phyloP scores from a whole-genome alignment of 2,797 vertebrate species.

The Mormyrops attenuatus region DNA sequence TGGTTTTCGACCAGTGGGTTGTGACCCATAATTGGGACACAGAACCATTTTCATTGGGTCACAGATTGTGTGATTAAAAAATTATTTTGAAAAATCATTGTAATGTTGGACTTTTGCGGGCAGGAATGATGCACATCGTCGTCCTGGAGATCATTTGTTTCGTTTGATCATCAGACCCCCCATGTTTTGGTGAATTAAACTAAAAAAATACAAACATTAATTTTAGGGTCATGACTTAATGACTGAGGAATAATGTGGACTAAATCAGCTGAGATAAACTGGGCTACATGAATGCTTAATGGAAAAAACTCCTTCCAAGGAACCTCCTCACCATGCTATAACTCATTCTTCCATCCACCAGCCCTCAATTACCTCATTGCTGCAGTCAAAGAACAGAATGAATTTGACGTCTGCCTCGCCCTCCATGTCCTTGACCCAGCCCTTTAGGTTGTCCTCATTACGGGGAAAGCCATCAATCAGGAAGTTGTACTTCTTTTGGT shows the following conservation, averaged over 20 bases:
- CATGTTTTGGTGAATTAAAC: background rate
- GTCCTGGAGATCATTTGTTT: background rate
- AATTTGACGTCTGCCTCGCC: conserved; percentile 87
- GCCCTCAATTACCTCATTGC: conserved; percentile 73
- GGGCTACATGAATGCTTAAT: background rate
- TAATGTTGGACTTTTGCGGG: background rate
- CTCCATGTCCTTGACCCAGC: conserved; percentile 85
- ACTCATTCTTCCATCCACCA: background rate
- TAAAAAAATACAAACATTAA: background rate
- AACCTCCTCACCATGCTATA: background rate
- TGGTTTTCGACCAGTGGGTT: background rate
- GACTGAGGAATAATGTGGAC: background rate
- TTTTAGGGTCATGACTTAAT: background rate
- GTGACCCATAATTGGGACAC: background rate
- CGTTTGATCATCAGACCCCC: background rate
- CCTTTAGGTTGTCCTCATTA: conserved; percentile 92
- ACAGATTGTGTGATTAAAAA: background rate
- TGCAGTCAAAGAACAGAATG: conserved; percentile 94
- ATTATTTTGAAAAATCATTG: background rate
- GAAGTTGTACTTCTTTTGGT: conserved; percentile 80
- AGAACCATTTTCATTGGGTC: background rate
- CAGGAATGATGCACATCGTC: background rate
- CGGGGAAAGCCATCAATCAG: conserved; percentile 97
- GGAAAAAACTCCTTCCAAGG: background rate
- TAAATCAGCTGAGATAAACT: background rate